Base-by-base conservation (phyloP, 1,140 invertebrate species). In the Drosophila kikkawai region DNA sequence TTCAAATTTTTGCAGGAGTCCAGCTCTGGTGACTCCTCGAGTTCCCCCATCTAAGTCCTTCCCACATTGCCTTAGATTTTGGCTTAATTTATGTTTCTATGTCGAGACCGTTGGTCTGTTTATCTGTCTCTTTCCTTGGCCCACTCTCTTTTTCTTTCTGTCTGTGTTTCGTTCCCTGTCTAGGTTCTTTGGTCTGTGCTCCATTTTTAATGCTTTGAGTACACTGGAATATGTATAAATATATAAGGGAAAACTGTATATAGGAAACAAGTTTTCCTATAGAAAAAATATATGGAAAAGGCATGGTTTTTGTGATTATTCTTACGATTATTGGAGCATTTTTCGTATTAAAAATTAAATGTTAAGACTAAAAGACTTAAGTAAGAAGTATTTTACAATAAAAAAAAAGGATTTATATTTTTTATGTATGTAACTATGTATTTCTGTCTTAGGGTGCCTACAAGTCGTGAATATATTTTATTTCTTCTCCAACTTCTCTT, bases 71-170 rank as follows among this genome's bases (percentile, higher is more conserved):
- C 82, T 85, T 80, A 78, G 77, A 85, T 80, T 85, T 69, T 47
- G 66, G 63, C 61, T 81, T 82, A 86, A 86, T 86, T 86, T 86
- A 87, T 86, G 82, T 82, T 87, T 87, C 82, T 75, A 53, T 79
- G 83, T 59, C 74, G 67, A 61, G 68, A 48, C 53, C 48, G 78
- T 64, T 65, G 65, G 61, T 82, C 61, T 71, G 65, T 60, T 76
- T 86, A 67, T 82, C 82, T 84, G 66, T 73, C 56, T 66, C n/a
- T 58, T 37, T 61, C 45, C 15, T 39, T 65, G 17, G 29, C 50
- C 11, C 50, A 53, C 29, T 29, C 37, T 77, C 63, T 68, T 50
- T 66, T 13, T n/a, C 7, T 12, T 0, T 17, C 29, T 34, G 9
- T 39, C 37, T 67, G 9, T 36, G 5, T 42, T 26, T 12, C 32